Conservation (phyloP, 2,113 vertebrate genomes). For the Hyaena hyaena region DNA sequence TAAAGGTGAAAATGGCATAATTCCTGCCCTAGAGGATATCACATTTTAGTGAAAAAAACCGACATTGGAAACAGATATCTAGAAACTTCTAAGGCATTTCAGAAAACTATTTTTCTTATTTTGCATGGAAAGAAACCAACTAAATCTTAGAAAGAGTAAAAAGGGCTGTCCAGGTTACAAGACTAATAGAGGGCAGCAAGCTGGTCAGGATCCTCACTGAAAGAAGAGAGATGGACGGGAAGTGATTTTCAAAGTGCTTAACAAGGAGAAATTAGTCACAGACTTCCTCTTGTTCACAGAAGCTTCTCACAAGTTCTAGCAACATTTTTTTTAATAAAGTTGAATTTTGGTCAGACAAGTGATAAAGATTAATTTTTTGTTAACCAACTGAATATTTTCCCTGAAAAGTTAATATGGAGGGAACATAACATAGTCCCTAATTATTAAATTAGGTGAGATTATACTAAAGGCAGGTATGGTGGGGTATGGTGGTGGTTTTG, state of each 20-base stretch:
- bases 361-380: constrained; percentile 2
- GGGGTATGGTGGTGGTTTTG: background rate
- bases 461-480: background rate
- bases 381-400: background rate
- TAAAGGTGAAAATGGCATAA: background rate
- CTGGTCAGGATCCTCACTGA: background rate
- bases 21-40: background rate
- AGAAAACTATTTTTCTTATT: constrained; percentile 8
- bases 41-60: background rate
- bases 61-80: background rate
- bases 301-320: background rate
- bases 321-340: constrained; percentile 52
- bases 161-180: background rate
- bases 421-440: background rate
- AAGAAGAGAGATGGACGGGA: background rate
- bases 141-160: background rate
- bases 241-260: background rate
- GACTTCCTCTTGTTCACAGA: background rate
- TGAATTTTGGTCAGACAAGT: background rate
- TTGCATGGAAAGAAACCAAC: background rate
- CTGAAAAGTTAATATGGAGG: constrained; percentile 15
- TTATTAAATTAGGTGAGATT: constrained; percentile 16
- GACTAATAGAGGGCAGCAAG: background rate
- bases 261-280: background rate
- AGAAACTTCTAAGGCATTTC: background rate